Conservation (phyloP, 2,888 invertebrate species). For the Osedax frankpressi region DNA sequence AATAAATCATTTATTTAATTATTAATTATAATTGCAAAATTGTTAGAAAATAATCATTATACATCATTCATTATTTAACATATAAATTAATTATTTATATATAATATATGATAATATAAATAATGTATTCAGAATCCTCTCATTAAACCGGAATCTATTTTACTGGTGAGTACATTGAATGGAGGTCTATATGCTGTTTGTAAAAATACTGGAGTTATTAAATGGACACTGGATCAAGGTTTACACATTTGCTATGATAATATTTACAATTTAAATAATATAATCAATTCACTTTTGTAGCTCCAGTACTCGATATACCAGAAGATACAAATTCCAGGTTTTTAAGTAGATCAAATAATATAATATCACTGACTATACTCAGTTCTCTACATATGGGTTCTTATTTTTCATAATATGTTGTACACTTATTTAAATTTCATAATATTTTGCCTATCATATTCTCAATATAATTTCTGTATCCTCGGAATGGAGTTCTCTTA, state of each 20-base stretch:
- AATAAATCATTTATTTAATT: not conserved
- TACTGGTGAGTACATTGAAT: slow-evolving; percentile 81
- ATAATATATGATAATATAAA: not conserved
- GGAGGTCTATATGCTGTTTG: slow-evolving; percentile 83
- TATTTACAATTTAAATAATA: no score
- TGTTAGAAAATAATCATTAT: not conserved
- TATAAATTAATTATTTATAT: not conserved
- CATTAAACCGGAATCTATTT: slow-evolving; percentile 52
- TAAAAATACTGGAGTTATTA: slow-evolving; percentile 66
- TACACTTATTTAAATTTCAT: no score
- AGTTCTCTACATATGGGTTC: no score
- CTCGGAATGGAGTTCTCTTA: no score
- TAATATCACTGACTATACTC: no score
- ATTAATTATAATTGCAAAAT: not conserved
- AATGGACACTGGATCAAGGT: slow-evolving; percentile 80
- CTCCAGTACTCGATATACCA: slow-evolving; percentile 2
- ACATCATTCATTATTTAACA: no score
- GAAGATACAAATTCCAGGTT: not conserved
- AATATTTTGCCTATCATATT: no score
- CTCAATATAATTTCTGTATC: no score
- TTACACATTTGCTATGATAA: slow-evolving; percentile 9
- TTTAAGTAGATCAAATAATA: no score
- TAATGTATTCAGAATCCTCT: slow-evolving; percentile 29
- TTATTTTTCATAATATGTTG: no score
- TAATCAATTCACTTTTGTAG: no score